Conservation (phyloP, 2,888 invertebrate species). For the Tetranychus piercei region DNA sequence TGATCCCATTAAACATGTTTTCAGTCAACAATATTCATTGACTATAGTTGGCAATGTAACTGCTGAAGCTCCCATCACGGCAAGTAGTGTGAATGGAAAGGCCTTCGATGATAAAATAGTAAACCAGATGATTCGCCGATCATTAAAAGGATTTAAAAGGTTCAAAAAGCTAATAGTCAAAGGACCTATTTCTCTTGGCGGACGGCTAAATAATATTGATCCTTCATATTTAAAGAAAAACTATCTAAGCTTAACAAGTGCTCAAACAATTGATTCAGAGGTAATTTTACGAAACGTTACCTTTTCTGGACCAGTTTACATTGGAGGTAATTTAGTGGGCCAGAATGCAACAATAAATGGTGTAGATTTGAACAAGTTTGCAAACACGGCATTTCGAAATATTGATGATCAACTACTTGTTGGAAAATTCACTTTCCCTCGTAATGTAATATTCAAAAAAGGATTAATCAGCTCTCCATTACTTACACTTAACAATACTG, state of each 20-base stretch:
- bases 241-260: not conserved
- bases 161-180: not conserved
- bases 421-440: not conserved
- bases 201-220: not conserved
- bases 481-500: too few species aligned
- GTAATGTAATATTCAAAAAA: too few species aligned
- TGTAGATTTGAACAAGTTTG: not conserved
- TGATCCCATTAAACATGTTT: not conserved
- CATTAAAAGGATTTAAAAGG: not conserved
- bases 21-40: not conserved
- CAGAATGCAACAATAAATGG: not conserved
- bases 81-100: not conserved
- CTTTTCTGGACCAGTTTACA: not conserved
- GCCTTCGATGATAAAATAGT: not conserved
- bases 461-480: too few species aligned
- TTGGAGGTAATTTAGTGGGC: not conserved
- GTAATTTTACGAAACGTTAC: not conserved
- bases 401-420: not conserved
- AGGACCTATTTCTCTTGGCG: not conserved
- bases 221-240: not conserved
- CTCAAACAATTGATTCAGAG: not conserved
- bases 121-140: not conserved
- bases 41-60: not conserved
- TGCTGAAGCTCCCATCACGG: not conserved
- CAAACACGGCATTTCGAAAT: not conserved